Evolutionary conservation across 2,888 invertebrate genomes (phyloP).

Genomic region (Galerucella calmariensis): DNA sequence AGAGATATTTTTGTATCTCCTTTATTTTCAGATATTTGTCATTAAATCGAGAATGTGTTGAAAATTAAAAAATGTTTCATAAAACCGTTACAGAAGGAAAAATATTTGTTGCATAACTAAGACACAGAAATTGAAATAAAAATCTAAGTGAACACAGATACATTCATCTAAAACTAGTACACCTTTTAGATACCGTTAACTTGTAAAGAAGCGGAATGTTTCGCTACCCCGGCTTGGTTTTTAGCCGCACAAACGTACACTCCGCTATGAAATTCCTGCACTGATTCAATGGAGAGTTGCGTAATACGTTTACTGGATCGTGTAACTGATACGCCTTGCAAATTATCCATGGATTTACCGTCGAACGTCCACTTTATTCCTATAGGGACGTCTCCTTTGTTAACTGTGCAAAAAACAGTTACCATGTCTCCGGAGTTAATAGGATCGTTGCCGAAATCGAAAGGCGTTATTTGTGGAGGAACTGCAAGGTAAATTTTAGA

Average conservation of each 20-base stretch:
- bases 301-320: conserved; percentile 67
- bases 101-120: conserved; percentile 71
- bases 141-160: conserved; percentile 38
- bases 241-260: conserved; percentile 68
- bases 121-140: conserved; percentile 49
- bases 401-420: conserved; percentile 72
- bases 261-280: conserved; percentile 67
- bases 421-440: conserved; percentile 74
- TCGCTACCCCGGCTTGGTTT: conserved; percentile 67
- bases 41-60: no score
- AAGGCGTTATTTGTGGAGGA: conserved; percentile 63
- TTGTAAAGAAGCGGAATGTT: conserved; percentile 66
- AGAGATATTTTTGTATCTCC: no score
- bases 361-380: conserved; percentile 61
- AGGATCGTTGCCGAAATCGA: conserved; percentile 66
- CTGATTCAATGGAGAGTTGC: conserved; percentile 68
- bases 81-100: no score
- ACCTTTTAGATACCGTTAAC: conserved; percentile 66
- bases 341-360: conserved; percentile 58
- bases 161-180: conserved; percentile 65
- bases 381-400: conserved; percentile 75
- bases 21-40: no score
- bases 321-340: conserved; percentile 62
- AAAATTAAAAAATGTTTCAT: no score
- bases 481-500: conserved; percentile 52